A percentile compares a stretch with the other conserved stretches of the same genome.
These are phyloP conservation scores for Caloenas nicobarica DNA, from an alignment of 2,113 vertebrate species.

Conservation along the genomic window DNA sequence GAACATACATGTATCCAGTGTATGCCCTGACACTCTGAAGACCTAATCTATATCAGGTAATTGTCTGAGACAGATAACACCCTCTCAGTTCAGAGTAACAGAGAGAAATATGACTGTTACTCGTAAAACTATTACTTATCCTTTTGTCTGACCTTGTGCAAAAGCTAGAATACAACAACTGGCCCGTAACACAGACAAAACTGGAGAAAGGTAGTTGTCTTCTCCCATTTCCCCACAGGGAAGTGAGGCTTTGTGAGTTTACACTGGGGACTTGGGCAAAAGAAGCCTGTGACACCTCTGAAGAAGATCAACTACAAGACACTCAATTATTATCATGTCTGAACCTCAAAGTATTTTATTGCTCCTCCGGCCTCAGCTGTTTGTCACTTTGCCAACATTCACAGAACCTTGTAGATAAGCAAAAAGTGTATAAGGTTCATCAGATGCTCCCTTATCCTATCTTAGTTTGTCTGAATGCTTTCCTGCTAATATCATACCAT, in stretches of 20 bases:
- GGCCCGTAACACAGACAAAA: not conserved
- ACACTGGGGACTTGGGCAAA: not conserved
- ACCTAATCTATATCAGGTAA: not conserved
- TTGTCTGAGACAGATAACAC: not conserved
- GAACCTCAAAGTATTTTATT: not conserved
- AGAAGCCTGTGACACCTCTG: not conserved
- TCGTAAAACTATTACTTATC: not conserved
- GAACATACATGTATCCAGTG: not conserved
- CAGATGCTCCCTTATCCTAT: not conserved
- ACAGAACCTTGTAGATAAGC: not conserved
- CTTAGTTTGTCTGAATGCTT: not conserved
- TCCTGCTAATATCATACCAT: not conserved
- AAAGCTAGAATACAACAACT: not conserved
- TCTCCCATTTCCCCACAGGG: not conserved
- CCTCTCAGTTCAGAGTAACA: not conserved
- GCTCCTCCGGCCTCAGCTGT: not conserved
- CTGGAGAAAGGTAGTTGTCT: not conserved
- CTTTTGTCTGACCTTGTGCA: not conserved
- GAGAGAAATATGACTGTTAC: not conserved
- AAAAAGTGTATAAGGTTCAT: not conserved
- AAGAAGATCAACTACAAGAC: not conserved
- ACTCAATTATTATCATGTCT: not conserved
- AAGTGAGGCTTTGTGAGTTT: not conserved
- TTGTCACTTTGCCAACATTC: not conserved
- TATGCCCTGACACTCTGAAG: not conserved